Conservation (phyloP, 1,140 invertebrate species). For the Hydropsyche tenuis region DNA sequence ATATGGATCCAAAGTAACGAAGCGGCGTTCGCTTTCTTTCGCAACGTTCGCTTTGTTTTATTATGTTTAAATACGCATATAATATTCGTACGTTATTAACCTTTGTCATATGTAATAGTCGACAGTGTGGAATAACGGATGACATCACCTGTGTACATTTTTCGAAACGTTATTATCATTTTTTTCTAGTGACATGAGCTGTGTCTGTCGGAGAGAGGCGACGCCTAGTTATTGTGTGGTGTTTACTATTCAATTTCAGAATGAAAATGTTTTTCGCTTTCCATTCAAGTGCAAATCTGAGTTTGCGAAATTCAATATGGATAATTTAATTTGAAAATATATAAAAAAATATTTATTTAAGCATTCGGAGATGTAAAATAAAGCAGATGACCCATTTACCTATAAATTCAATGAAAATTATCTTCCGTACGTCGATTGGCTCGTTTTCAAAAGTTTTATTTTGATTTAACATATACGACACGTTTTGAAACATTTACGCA, state of each 20-base stretch:
- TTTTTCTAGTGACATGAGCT: background rate
- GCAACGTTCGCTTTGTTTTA: constrained; percentile 5
- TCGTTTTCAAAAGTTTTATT: background rate
- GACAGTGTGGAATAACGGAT: constrained; percentile 3
- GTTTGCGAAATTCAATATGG: too few species aligned
- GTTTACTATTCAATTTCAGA: too few species aligned
- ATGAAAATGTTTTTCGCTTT: too few species aligned
- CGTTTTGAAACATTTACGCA: too few species aligned
- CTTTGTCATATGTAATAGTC: constrained; percentile 9
- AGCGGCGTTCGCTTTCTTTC: constrained; percentile 13
- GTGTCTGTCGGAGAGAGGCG: background rate
- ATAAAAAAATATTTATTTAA: too few species aligned
- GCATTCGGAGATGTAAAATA: too few species aligned
- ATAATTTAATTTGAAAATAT: too few species aligned
- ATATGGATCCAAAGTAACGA: constrained; percentile 1
- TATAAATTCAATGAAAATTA: constrained; percentile 1
- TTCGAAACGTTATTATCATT: constrained; percentile 2
- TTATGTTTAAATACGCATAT: background rate
- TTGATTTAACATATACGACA: too few species aligned
- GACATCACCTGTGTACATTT: constrained; percentile 3
- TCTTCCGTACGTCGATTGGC: background rate
- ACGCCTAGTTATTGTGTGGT: too few species aligned
- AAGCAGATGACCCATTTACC: constrained; percentile 16
- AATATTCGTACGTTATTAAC: background rate
- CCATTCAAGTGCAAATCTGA: too few species aligned